Conservation (phyloP, 2,797 vertebrate species). For the Antennarius maculatus region DNA sequence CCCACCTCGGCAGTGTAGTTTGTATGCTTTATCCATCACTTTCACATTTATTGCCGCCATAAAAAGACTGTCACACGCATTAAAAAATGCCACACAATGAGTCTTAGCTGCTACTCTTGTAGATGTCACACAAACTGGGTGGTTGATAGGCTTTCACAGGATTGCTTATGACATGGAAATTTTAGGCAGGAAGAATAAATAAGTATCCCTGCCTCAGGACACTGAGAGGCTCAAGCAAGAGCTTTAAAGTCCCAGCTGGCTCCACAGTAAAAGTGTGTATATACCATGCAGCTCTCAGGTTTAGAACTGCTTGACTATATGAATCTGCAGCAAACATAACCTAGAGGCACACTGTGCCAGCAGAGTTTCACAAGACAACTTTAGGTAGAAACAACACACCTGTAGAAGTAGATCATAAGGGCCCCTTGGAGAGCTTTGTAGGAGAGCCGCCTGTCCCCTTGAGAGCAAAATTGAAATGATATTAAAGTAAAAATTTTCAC, state of each 20-base stretch:
- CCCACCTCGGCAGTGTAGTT: no score
- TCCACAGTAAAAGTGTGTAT: not conserved
- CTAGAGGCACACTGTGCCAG: not conserved
- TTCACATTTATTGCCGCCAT: no score
- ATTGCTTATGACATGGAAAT: slow-evolving; percentile 8
- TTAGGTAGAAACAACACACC: slow-evolving; percentile 73
- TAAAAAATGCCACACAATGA: no score
- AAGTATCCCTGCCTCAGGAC: slow-evolving; percentile 8
- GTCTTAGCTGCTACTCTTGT: slow-evolving; percentile 4
- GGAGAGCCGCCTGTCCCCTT: slow-evolving; percentile 93
- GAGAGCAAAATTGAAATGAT: slow-evolving; percentile 24
- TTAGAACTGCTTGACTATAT: slow-evolving; percentile 2
- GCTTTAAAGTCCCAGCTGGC: not conserved
- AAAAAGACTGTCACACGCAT: no score
- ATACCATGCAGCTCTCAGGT: not conserved
- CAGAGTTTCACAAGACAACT: slow-evolving; percentile 10
- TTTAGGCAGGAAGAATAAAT: slow-evolving; percentile 26
- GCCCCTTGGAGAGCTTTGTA: slow-evolving; percentile 95
- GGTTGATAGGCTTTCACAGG: not conserved
- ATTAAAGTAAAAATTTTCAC: not conserved
- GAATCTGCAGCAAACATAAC: slow-evolving; percentile 19
- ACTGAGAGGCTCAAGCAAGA: slow-evolving; percentile 15
- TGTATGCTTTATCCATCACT: no score
- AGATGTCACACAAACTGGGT: slow-evolving; percentile 4
- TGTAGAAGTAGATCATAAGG: slow-evolving; percentile 98